phyloP scores from a whole-genome alignment of 2,113 vertebrate species.

The Otocyon megalotis region DNA sequence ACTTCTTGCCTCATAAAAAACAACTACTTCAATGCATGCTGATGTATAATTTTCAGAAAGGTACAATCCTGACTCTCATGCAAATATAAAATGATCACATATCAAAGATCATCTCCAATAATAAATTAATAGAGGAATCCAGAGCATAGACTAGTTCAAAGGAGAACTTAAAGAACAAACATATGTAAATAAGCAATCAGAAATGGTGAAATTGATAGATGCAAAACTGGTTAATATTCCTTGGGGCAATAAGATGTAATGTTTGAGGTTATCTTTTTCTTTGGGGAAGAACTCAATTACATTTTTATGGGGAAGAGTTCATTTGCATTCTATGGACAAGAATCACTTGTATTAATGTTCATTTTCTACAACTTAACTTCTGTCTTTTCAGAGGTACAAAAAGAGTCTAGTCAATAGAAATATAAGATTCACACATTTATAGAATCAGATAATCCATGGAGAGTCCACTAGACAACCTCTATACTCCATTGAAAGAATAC shows the following conservation, averaged over 20 bases:
- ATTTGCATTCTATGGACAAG: slow-evolving; percentile 8
- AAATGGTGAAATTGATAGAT: not conserved
- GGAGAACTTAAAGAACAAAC: not conserved
- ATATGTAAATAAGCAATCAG: not conserved
- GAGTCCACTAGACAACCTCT: not conserved
- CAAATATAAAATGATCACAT: slow-evolving; percentile 35
- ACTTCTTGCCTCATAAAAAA: slow-evolving; percentile 18
- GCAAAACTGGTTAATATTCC: slow-evolving; percentile 21
- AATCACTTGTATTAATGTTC: not conserved
- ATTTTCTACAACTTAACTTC: slow-evolving; percentile 27
- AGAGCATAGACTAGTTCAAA: not conserved
- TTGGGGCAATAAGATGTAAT: not conserved
- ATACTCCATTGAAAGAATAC: not conserved
- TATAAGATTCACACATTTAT: not conserved
- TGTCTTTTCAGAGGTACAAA: not conserved
- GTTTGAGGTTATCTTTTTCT: not conserved
- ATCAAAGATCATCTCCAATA: not conserved
- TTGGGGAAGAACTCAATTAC: not conserved
- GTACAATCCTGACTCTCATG: not conserved
- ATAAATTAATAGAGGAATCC: slow-evolving; percentile 22
- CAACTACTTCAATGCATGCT: not conserved
- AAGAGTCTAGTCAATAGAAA: not conserved
- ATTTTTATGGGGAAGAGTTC: slow-evolving; percentile 4
- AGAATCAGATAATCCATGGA: not conserved
- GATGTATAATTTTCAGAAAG: slow-evolving; percentile 32